Evolutionary conservation across 1,140 invertebrate genomes (phyloP), one percentile per base, ranked within the genome.

Genomic region (Brachionus angularis): DNA sequence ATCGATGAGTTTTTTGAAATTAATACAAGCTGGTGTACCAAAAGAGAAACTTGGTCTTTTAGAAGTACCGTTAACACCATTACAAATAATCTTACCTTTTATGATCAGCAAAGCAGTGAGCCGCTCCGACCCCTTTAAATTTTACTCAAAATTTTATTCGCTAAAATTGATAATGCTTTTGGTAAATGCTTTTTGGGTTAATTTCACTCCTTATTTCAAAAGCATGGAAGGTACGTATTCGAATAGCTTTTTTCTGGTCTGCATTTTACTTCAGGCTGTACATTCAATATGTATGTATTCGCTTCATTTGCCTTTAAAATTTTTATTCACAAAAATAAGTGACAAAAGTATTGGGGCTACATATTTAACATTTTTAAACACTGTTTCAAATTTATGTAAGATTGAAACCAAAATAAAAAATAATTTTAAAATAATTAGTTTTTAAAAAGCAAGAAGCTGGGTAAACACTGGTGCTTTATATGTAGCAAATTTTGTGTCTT

Each of bases 291-390:
- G 10, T 16, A 16, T 42, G 10, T 42, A 42, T 16, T 42, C 16
- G 10, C 10, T 10, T 16, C 16, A 42, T 16, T 10, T 42, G 39
- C 39, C 39, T 10, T 10, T 42, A 47, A 91, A 89, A 89, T 87
- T 85, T 58, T 92, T 93, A 78, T 89, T 90, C 79, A 89, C 85
- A 14, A 83, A 84, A 76, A 86, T 97, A 21, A 94, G 91, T 75
- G 94, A 97, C 81, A 4, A 5, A 29, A 55, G 92, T 0, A 91
- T 98, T 5, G 96, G 52, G n/a, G 96, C 96, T 25, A 98, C 96
- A 0, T 98, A 99, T 79, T 98, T 99, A 96, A 99, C 96, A 1
- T 84, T 99, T 47, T 84, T 99, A 2, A 99, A 99, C 78, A 99
- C 96, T 0, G 81, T 98, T 7, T 87, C 87, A 31, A 99, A 99